These are phyloP conservation scores for Rhyacophila evoluta DNA, from an alignment of 2,888 invertebrate species.

Conservation along the genomic window DNA sequence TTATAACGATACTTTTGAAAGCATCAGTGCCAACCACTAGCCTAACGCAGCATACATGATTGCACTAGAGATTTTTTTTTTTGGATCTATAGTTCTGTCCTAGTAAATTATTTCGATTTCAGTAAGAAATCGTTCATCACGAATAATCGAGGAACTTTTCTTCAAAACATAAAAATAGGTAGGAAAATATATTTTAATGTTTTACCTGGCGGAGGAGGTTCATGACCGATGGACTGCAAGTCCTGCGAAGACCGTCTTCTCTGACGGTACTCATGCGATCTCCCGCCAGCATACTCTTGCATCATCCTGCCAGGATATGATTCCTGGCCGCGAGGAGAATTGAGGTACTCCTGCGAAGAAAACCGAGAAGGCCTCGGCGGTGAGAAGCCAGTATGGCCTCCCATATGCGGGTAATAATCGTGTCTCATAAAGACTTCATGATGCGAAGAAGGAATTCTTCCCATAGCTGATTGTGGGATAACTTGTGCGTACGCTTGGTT, in stretches of 20 bases:
- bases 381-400: slow-evolving; percentile 65
- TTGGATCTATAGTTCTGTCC: too few relatives aligned
- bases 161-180: too few relatives aligned
- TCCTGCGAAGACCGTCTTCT: slow-evolving; percentile 68
- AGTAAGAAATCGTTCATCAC: too few relatives aligned
- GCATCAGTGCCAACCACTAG: too few relatives aligned
- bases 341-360: slow-evolving; percentile 68
- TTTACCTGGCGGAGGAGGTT: slow-evolving; percentile 64
- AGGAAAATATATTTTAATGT: too few relatives aligned
- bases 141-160: too few relatives aligned
- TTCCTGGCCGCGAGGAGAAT: slow-evolving; percentile 55
- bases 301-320: slow-evolving; percentile 58
- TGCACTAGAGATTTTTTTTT: too few relatives aligned
- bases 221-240: slow-evolving; percentile 65
- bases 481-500: slow-evolving; percentile 63
- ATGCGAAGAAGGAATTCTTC: slow-evolving; percentile 61
- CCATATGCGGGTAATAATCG: slow-evolving; percentile 64
- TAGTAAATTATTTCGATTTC: too few relatives aligned
- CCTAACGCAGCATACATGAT: too few relatives aligned
- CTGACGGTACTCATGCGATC: slow-evolving; percentile 65
- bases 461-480: slow-evolving; percentile 58
- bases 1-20: too few relatives aligned
- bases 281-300: slow-evolving; percentile 66
- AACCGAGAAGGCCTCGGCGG: slow-evolving; percentile 66
- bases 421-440: slow-evolving; percentile 68